Base-by-base conservation (phyloP, 1,140 invertebrate species). In the Drosophila kikkawai region DNA sequence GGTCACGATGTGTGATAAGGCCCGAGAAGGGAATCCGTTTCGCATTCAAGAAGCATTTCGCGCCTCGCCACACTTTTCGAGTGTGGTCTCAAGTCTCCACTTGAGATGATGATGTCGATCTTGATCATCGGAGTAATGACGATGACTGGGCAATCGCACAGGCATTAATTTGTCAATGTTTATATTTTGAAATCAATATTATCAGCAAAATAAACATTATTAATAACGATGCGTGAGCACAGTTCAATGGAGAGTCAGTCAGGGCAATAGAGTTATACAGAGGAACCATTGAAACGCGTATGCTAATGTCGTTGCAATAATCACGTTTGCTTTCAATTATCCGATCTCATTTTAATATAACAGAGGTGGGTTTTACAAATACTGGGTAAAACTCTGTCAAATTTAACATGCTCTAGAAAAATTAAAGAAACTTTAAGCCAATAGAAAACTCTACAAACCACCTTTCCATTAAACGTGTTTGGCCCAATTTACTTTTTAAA, bases 141-240 rank as follows among this genome's bases (percentile, higher is more conserved):
- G 50, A 87, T 87, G 83, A 87, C 84, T 63, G 29, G 50, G 55
- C 83, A 67, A 44, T 50, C 45, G 61, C 75, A n/a, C 65, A 39
- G 41, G 77, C 84, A 80, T 87, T 84, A 87, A 87, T 88, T 87
- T 87, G 84, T 87, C 84, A 87, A 79, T 87, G 85, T 88, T 87
- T 88, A 65, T 77, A 41, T 73, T 82, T 84, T 78, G 77, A 84
- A 84, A 84, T 84, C 77, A 87, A 90, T 84, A 90, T 84, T 80
- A 81, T 88, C 80, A 66, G 75, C 69, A 73, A 61, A 75, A 67
- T 75, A 71, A 81, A 51, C 68, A 83, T 74, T 78, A 78, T 80
- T 88, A 79, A 74, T 87, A 88, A 87, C 70, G 65, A 84, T 83
- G 83, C 77, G 59, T 58, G 80, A 65, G 48, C 26, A 50, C 69